These are phyloP conservation scores for Fragum sueziense DNA, from an alignment of 2,888 invertebrate species.

Conservation along the genomic window DNA sequence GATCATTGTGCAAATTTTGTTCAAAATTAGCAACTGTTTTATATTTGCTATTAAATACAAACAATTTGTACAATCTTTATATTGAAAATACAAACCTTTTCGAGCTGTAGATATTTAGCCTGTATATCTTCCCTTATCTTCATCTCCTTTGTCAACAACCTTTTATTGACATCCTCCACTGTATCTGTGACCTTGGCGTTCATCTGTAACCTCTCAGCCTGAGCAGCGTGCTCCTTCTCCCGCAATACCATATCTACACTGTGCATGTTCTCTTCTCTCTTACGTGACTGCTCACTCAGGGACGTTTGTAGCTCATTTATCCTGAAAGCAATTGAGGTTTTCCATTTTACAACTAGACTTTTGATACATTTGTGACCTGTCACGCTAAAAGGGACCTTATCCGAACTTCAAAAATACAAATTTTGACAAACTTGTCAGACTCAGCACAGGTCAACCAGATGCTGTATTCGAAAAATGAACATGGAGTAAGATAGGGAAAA, in stretches of 20 bases:
- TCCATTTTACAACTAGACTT: neutral
- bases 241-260: constrained; percentile 77
- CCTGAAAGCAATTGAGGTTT: neutral
- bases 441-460: too few species aligned
- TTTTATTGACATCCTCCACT: constrained; percentile 80
- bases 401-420: too few species aligned
- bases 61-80: too few species aligned
- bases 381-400: too few species aligned
- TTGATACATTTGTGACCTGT: too few species aligned
- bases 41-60: too few species aligned
- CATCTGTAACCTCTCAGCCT: constrained; percentile 76
- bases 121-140: constrained; percentile 80
- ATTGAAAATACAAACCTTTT: constrained; percentile 77
- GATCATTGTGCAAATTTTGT: too few species aligned
- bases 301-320: constrained; percentile 69
- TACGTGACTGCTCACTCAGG: constrained; percentile 76
- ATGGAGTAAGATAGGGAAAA: too few species aligned
- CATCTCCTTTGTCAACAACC: constrained; percentile 78
- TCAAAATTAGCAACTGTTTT: too few species aligned
- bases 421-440: too few species aligned
- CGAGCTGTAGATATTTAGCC: constrained; percentile 76
- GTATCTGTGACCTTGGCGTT: constrained; percentile 77
- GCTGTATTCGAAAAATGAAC: too few species aligned
- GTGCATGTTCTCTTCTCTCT: constrained; percentile 79
- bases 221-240: constrained; percentile 78